Evolutionary conservation across 2,113 vertebrate species (phyloP).

Genomic region (Alligator sinensis): DNA sequence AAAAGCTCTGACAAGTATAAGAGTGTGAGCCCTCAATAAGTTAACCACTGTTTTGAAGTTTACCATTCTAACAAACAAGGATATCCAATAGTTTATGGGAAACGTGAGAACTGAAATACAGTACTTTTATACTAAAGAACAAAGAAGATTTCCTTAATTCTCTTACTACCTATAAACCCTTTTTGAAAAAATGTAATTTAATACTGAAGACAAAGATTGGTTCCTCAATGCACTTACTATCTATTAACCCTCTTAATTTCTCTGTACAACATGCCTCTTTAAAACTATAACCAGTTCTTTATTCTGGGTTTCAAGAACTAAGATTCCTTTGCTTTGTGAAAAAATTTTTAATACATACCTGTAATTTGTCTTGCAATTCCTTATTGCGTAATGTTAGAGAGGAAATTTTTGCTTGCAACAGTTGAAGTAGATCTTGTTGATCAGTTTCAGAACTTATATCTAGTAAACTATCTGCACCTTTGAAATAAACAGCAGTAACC

Average conservation of each 20-base stretch:
- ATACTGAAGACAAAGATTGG: background rate
- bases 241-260: background rate
- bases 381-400: conserved; percentile 93
- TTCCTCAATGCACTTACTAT: background rate
- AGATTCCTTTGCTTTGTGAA: background rate
- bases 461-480: conserved; percentile 82
- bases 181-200: background rate
- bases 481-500: background rate
- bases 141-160: background rate
- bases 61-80: conserved; percentile 14
- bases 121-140: background rate
- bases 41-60: conserved; percentile 28
- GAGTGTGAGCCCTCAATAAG: conserved; percentile 17
- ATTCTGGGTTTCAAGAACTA: background rate
- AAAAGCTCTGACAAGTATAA: conserved; percentile 19
- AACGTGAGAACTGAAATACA: conserved; percentile 49
- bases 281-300: background rate
- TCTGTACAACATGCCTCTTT: background rate
- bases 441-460: conserved; percentile 80
- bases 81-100: conserved; percentile 13
- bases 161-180: background rate
- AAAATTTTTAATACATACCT: conserved; percentile 77
- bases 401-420: conserved; percentile 91
- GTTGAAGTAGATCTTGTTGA: conserved; percentile 84
- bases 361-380: conserved; percentile 89